phyloP scores from a whole-genome alignment of 1,140 invertebrate species.

The Diorhabda elongata region DNA sequence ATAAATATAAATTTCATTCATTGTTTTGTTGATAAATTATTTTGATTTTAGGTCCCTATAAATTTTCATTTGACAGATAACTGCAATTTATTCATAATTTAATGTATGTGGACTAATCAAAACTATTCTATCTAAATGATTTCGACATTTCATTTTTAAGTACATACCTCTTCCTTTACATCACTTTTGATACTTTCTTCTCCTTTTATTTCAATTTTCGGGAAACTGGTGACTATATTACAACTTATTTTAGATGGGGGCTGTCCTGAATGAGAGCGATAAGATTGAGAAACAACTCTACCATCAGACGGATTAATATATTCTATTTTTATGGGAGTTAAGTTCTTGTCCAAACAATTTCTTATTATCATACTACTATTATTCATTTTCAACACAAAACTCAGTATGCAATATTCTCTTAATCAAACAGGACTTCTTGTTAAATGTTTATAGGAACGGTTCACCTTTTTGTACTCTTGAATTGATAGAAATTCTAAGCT shows the following conservation, averaged over 20 bases:
- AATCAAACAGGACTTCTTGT: neutral
- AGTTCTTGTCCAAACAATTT: constrained; percentile 20
- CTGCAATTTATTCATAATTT: too few species aligned
- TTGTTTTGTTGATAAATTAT: too few species aligned
- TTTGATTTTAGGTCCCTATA: too few species aligned
- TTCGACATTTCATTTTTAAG: too few species aligned
- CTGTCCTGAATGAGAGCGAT: constrained; percentile 19
- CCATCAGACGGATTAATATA: constrained; percentile 29
- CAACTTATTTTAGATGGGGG: constrained; percentile 30
- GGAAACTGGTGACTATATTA: constrained; percentile 27
- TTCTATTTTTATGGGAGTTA: constrained; percentile 30
- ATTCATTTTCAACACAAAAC: constrained; percentile 16
- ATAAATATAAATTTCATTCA: too few species aligned
- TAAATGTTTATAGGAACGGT: constrained; percentile 11
- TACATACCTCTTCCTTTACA: constrained; percentile 25
- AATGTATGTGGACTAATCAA: too few species aligned
- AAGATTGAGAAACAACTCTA: constrained; percentile 30
- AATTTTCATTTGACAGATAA: too few species aligned
- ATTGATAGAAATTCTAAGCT: neutral
- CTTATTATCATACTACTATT: constrained; percentile 21
- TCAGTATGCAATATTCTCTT: neutral
- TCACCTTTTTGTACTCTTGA: neutral
- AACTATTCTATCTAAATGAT: too few species aligned
- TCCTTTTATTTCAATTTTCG: constrained; percentile 30
- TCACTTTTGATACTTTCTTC: constrained; percentile 24